A percentile compares a stretch with the other conserved stretches of the same genome.
Evolutionary conservation across 2,113 vertebrate genomes (phyloP).

Genomic region (Neomonachus schauinslandi): DNA sequence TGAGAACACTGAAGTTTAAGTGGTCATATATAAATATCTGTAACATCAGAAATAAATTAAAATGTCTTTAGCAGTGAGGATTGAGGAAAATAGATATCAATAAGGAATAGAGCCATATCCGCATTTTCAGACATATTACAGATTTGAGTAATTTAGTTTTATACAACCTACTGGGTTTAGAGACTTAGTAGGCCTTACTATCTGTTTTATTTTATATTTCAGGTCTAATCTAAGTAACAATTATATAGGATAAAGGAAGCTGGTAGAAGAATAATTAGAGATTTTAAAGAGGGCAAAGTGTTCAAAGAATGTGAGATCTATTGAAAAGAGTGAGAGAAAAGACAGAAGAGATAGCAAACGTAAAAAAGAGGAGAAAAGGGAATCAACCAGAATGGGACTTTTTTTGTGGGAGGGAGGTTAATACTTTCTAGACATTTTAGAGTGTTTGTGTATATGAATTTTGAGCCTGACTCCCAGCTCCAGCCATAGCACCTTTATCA

Average conservation of each 20-base stretch:
- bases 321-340: background rate
- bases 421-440: background rate
- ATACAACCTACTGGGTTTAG: background rate
- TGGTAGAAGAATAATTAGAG: background rate
- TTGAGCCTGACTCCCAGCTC: background rate
- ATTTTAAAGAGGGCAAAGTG: background rate
- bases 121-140: background rate
- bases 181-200: background rate
- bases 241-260: background rate
- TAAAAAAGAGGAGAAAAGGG: background rate
- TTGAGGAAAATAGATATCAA: background rate
- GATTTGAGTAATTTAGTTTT: background rate
- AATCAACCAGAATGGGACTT: background rate
- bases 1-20: background rate
- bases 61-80: background rate
- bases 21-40: background rate
- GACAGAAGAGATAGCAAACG: background rate
- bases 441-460: background rate
- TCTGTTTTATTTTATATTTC: background rate
- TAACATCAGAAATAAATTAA: background rate
- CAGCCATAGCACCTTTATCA: background rate
- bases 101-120: background rate
- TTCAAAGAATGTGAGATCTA: background rate
- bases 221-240: background rate
- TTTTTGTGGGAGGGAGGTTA: rapidly evolving